A percentile compares a stretch with the other conserved stretches of the same genome.
Conservation (phyloP, 2,888 invertebrate species). For the Rotaria sp. region DNA sequence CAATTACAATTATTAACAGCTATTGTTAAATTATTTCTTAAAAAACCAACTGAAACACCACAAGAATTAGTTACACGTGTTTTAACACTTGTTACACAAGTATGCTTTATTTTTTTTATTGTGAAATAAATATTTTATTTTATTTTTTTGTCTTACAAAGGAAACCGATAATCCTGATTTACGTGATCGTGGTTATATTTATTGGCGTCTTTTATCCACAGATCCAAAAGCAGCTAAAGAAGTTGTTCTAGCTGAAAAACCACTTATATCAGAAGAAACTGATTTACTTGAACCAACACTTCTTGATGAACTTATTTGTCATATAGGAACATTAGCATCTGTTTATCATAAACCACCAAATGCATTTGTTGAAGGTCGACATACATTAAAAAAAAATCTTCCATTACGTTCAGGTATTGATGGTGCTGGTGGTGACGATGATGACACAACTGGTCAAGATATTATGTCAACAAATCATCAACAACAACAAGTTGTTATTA, state of each 20-base stretch:
- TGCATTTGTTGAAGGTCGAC: constrained; percentile 79
- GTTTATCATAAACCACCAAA: constrained; percentile 98
- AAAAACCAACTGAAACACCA: constrained; percentile 87
- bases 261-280: constrained; percentile 95
- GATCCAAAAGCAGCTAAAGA: constrained; percentile 99
- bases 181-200: constrained; percentile 94
- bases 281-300: constrained; percentile 92
- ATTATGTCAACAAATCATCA: too few relatives aligned
- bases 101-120: too few relatives aligned
- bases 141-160: not conserved
- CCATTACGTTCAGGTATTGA: constrained; percentile 8
- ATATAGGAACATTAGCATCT: constrained; percentile 91
- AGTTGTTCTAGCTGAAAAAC: constrained; percentile 95
- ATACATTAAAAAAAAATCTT: not conserved
- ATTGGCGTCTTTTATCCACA: constrained; percentile 94
- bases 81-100: constrained; percentile 58
- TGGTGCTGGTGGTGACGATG: constrained; percentile 34
- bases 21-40: constrained; percentile 93
- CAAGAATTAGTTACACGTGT: constrained; percentile 93
- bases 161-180: constrained; percentile 95
- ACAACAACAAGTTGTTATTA: too few relatives aligned
- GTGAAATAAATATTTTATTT: too few relatives aligned
- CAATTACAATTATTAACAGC: constrained; percentile 93
- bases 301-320: constrained; percentile 92
- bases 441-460: too few relatives aligned